A percentile compares a stretch with the other conserved stretches of the same genome.
phyloP scores from a whole-genome alignment of 23 tunicate genomes.

The Oikopleura dioica region DNA sequence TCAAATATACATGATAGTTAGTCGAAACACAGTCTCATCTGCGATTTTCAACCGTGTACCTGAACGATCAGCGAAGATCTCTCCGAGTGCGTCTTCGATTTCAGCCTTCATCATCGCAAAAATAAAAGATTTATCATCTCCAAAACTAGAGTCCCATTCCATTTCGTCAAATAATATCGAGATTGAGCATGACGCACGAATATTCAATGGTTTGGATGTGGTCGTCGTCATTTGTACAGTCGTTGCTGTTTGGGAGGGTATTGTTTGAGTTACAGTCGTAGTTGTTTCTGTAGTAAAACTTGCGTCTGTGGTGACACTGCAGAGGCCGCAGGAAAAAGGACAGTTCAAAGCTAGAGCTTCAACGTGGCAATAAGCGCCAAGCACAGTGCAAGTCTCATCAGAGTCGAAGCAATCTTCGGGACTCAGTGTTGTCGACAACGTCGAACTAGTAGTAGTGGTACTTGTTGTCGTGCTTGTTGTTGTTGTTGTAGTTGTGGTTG shows the following conservation, averaged over 20 bases:
- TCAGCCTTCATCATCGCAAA: conserved; percentile 8
- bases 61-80: neutral
- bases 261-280: neutral
- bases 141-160: neutral
- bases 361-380: neutral
- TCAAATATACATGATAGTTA: too few species aligned
- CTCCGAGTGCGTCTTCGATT: neutral
- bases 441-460: neutral
- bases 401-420: neutral
- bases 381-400: neutral
- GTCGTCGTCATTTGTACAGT: neutral
- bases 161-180: neutral
- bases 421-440: neutral
- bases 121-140: neutral
- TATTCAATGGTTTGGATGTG: neutral
- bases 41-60: too few species aligned
- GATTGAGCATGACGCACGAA: neutral
- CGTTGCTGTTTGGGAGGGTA: neutral
- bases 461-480: conserved; percentile 1
- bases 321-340: neutral
- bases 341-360: neutral
- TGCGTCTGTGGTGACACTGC: neutral
- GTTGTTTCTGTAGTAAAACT: neutral
- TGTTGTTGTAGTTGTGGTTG: conserved; percentile 7
- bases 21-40: too few species aligned